These are phyloP conservation scores for Tiliacea aurago DNA, from an alignment of 2,888 invertebrate genomes.

Conservation along the genomic window DNA sequence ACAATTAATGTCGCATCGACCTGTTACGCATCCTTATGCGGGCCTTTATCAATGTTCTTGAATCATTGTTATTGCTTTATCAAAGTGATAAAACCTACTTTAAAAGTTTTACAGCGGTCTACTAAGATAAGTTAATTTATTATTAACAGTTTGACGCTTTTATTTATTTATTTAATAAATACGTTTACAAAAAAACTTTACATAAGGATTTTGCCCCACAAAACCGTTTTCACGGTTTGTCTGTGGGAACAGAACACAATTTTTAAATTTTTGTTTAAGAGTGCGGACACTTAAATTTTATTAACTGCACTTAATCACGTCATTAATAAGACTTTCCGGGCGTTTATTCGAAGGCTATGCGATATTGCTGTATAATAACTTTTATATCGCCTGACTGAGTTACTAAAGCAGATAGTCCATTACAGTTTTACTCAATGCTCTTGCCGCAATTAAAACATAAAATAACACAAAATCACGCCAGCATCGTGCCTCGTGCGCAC, in stretches of 20 bases:
- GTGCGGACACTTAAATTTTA: too few species aligned
- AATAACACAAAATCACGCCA: neutral
- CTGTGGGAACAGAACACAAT: too few species aligned
- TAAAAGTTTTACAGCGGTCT: neutral
- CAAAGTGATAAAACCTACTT: slow-evolving; percentile 20
- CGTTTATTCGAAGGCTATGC: slow-evolving; percentile 4
- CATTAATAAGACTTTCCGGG: too few species aligned
- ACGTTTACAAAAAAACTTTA: too few species aligned
- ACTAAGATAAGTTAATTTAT: slow-evolving; percentile 15
- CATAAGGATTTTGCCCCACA: too few species aligned
- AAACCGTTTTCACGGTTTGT: too few species aligned
- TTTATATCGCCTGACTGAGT: slow-evolving; percentile 15
- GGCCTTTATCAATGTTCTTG: slow-evolving; percentile 24
- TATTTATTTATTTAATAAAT: too few species aligned
- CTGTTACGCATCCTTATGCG: slow-evolving; percentile 38
- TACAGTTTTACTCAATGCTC: neutral
- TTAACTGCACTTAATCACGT: too few species aligned
- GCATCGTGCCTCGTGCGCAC: too few species aligned
- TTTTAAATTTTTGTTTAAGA: too few species aligned
- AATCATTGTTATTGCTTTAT: slow-evolving; percentile 30
- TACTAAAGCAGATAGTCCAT: neutral
- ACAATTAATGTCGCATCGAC: slow-evolving; percentile 15
- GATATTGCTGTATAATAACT: slow-evolving; percentile 18
- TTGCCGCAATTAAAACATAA: neutral
- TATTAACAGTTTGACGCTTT: slow-evolving; percentile 12